A percentile compares a stretch with the other conserved stretches of the same genome.
Evolutionary conservation across 2,888 invertebrate species (phyloP).

Genomic region (Schrankia costaestrigalis): DNA sequence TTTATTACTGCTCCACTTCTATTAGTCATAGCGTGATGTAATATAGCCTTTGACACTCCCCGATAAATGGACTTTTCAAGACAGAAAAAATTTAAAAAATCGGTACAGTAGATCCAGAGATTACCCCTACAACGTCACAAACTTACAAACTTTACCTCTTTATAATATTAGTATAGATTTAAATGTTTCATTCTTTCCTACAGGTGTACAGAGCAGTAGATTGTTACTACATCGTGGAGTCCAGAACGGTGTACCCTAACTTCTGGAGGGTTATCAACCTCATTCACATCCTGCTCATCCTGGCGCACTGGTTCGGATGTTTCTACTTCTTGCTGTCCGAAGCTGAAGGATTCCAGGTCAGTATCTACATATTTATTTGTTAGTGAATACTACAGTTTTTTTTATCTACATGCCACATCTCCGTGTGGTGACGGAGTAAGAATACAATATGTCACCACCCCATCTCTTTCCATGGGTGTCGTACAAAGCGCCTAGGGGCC

Average conservation of each 20-base stretch:
- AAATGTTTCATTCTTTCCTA: constrained; percentile 8
- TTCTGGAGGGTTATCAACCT: constrained; percentile 97
- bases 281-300: constrained; percentile 95
- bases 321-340: constrained; percentile 97
- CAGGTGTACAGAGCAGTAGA: constrained; percentile 94
- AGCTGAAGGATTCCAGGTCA: constrained; percentile 90
- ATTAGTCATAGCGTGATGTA: too few species aligned
- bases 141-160: too few species aligned
- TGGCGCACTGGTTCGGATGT: constrained; percentile 99
- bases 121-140: too few species aligned
- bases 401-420: neutral
- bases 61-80: too few species aligned
- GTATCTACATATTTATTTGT: constrained; percentile 2
- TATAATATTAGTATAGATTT: neutral
- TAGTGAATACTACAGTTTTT: neutral
- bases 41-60: too few species aligned
- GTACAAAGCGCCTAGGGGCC: neutral
- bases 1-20: too few species aligned
- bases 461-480: neutral
- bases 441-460: neutral
- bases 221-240: constrained; percentile 98
- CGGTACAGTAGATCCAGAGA: too few species aligned
- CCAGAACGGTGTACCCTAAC: constrained; percentile 96
- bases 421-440: neutral
- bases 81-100: too few species aligned